Percentiles rank a stretch among this genome's conserved stretches.
These are phyloP conservation scores for Pogonus chalceus DNA, from an alignment of 1,140 invertebrate genomes.

Conservation along the genomic window DNA sequence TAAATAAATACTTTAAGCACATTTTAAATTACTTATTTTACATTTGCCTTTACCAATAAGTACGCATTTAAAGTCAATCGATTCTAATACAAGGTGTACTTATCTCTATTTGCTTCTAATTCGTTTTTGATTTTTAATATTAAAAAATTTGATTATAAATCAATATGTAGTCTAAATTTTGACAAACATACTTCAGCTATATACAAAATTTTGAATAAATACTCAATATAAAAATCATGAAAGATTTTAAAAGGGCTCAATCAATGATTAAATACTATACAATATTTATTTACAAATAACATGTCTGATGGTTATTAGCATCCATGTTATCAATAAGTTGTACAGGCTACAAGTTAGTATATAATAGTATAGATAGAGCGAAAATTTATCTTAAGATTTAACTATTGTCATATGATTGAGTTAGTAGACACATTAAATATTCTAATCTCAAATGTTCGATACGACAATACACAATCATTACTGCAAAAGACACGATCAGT, in stretches of 20 bases:
- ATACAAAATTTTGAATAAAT: conserved; percentile 3
- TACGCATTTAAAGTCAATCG: too few relatives aligned
- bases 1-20: too few relatives aligned
- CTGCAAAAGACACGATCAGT: not conserved
- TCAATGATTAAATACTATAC: not conserved
- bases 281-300: conserved; percentile 5
- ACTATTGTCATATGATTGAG: conserved; percentile 11
- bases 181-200: conserved; percentile 2
- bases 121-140: too few relatives aligned
- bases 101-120: too few relatives aligned
- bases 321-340: too few relatives aligned
- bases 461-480: not conserved
- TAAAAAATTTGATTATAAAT: too few relatives aligned
- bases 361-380: not conserved
- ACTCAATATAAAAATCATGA: not conserved
- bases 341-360: not conserved
- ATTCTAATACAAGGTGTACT: too few relatives aligned
- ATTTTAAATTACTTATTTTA: too few relatives aligned
- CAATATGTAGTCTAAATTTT: not conserved
- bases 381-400: conserved; percentile 7
- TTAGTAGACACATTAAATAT: not conserved
- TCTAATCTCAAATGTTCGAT: not conserved
- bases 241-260: not conserved
- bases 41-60: too few relatives aligned
- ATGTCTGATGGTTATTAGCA: too few relatives aligned